phyloP scores from a whole-genome alignment of 2,888 invertebrate genomes.

The Andrena camellia region DNA sequence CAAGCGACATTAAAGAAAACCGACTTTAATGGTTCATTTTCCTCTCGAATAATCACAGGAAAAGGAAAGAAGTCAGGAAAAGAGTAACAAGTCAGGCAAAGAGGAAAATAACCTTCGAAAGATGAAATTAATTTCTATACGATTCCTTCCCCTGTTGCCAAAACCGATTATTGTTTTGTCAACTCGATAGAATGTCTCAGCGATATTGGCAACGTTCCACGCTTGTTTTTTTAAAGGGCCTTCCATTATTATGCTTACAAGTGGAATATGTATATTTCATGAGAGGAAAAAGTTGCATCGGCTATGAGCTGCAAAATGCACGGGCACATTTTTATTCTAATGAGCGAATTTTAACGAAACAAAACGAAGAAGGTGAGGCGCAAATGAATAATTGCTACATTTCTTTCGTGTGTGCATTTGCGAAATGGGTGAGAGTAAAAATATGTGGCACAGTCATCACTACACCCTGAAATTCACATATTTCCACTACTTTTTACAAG shows the following conservation, averaged over 20 bases:
- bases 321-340: slow-evolving; percentile 10
- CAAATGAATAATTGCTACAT: slow-evolving; percentile 19
- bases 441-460: not conserved
- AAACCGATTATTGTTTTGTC: slow-evolving; percentile 1
- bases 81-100: not conserved
- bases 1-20: too few relatives aligned
- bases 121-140: slow-evolving; percentile 2
- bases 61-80: not conserved
- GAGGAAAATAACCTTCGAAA: not conserved
- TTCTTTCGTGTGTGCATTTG: not conserved
- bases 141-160: not conserved
- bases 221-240: not conserved
- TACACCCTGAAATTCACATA: not conserved
- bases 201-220: not conserved
- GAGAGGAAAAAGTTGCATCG: not conserved
- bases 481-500: slow-evolving; percentile 16
- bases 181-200: slow-evolving; percentile 1
- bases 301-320: not conserved
- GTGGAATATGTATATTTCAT: not conserved
- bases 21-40: not conserved
- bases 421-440: not conserved
- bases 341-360: slow-evolving; percentile 28
- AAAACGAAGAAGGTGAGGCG: not conserved
- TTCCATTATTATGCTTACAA: not conserved
- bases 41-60: not conserved